Evolutionary conservation across 2,797 vertebrate species (phyloP).

Genomic region (Cirrhinus mrigala): DNA sequence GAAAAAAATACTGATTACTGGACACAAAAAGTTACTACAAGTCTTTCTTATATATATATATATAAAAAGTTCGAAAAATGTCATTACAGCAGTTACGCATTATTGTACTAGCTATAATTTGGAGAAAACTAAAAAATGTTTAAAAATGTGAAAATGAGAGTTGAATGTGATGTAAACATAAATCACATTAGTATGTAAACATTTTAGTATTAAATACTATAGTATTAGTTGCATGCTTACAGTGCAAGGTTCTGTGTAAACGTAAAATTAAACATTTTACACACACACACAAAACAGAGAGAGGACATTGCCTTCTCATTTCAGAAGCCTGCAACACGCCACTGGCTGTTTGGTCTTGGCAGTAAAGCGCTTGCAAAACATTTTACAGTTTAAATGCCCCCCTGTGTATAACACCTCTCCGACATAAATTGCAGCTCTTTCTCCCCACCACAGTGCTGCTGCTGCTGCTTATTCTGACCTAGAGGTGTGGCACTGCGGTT

Average conservation of each 20-base stretch:
- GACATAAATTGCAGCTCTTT: neutral
- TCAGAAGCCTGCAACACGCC: neutral
- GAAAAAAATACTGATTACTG: neutral
- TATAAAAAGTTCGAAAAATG: neutral
- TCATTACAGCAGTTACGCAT: neutral
- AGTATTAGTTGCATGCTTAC: neutral
- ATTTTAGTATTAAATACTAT: neutral
- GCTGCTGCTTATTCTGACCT: constrained; percentile 4
- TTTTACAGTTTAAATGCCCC: constrained; percentile 7
- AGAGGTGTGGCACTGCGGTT: constrained; percentile 6
- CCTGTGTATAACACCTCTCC: neutral
- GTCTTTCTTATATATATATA: no score
- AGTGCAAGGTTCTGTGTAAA: neutral
- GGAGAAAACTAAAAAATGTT: neutral
- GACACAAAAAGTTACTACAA: neutral
- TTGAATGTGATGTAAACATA: neutral
- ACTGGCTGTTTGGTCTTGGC: neutral
- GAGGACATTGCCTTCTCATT: neutral
- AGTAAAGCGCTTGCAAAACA: neutral
- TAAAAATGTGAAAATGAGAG: neutral
- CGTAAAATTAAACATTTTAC: neutral
- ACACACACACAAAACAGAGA: neutral
- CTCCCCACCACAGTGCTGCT: neutral
- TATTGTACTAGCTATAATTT: neutral
- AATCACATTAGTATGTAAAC: neutral